Evolutionary conservation across 2,797 vertebrate species (phyloP).

Genomic region (Anolis apletophallus): DNA sequence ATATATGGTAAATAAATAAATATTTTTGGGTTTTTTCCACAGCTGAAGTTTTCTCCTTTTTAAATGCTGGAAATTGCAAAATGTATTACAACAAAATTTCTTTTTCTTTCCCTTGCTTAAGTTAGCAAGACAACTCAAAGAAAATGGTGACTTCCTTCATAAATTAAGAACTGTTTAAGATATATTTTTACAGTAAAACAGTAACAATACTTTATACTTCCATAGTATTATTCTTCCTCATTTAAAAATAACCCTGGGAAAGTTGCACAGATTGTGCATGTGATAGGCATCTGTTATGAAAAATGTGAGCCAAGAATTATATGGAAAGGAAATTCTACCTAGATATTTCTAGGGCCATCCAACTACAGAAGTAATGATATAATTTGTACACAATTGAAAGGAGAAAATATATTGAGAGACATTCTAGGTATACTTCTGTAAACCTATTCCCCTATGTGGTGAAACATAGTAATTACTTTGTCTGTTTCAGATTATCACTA

Average conservation of each 20-base stretch:
- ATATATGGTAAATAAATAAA: no score
- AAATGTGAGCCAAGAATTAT: constrained; percentile 10
- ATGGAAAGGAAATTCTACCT: constrained; percentile 1
- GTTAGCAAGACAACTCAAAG: neutral
- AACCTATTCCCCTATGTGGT: neutral
- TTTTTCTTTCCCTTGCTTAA: neutral
- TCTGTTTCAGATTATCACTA: neutral
- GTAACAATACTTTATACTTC: constrained; percentile 14
- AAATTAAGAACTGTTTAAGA: neutral
- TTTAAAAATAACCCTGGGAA: constrained; percentile 22
- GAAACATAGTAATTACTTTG: neutral
- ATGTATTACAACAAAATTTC: neutral
- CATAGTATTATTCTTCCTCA: neutral
- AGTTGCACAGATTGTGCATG: constrained; percentile 3
- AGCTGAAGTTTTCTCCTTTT: neutral
- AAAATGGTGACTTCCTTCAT: neutral
- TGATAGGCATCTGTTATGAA: constrained; percentile 12
- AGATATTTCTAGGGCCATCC: neutral
- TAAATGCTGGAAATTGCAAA: neutral
- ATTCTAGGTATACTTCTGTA: neutral
- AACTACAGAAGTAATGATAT: neutral
- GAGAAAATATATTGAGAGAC: neutral
- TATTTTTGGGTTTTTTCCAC: neutral
- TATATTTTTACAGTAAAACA: constrained; percentile 6
- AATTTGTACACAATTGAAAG: neutral